Base-by-base conservation (phyloP, 1,140 invertebrate genomes). In the Diploscapter pachys region DNA sequence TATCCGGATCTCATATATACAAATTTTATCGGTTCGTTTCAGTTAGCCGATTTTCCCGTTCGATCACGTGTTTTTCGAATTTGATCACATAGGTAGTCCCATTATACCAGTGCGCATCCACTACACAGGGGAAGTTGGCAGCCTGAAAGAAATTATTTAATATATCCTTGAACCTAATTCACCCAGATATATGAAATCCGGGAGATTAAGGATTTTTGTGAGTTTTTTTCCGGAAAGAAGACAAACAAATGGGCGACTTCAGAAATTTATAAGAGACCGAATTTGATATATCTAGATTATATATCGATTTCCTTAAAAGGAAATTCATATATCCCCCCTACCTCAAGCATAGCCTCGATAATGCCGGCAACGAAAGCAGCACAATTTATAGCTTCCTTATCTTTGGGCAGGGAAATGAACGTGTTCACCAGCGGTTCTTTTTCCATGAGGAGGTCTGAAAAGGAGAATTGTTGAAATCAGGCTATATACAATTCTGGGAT, bases 21-120 rank as follows among this genome's bases (percentile, higher is more conserved):
- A 11, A 31, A 11, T 59, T 11, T 55, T 50, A 74, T 62, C 73
- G 73, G 55, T 57, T 65, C 13, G 59, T 57, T 71, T 94, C 93
- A 88, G 96, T 93, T 63, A 95, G 87, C 81, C 93, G 91, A 86
- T 96, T 97, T 85, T 98, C 95, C 83, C 95, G 89, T 2, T 90
- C 89, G 76, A 98, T 93, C 59, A 98, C 95, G 73, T 91, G 90
- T 84, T 97, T 93, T 82, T 98, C 95, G 89, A 99, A 98, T 87
- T 97, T 95, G 13, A 99, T 94, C 92, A 98, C 96, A 83, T 98
- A 98, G 2, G 96, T 97, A 31, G 96, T 98, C 76, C 96, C 96
- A 87, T 98, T 96, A 86, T 99, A 95, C 94, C 95, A 98, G 87
- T 98, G 95, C 3, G 95, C 84, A 2, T 80, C 80, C 11, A 85